These are phyloP conservation scores for Auanema freiburgensis DNA, from an alignment of 2,888 invertebrate species.

Conservation along the genomic window DNA sequence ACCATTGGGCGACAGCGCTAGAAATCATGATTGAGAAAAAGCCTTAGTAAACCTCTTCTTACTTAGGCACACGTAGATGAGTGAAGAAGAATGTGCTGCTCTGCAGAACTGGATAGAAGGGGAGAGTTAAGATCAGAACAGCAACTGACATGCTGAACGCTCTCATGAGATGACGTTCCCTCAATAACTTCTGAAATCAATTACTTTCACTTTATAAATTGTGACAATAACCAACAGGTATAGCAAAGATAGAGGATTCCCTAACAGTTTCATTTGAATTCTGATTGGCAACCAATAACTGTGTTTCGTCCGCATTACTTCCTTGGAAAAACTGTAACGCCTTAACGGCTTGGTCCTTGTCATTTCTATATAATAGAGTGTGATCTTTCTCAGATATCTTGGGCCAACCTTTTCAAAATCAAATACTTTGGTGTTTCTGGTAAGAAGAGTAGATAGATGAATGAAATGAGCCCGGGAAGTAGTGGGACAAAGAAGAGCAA, in stretches of 20 bases:
- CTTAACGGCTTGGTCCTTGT: conserved; percentile 35
- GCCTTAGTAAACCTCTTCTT: conserved; percentile 10
- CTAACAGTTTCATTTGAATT: conserved; percentile 20
- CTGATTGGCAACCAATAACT: conserved; percentile 11
- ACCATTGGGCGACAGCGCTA: conserved; percentile 29
- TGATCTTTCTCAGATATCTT: neutral
- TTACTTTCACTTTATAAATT: no score
- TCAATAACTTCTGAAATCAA: conserved; percentile 30
- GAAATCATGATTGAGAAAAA: neutral
- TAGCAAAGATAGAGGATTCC: conserved; percentile 4
- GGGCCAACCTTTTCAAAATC: conserved; percentile 36
- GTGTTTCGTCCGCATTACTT: conserved; percentile 18
- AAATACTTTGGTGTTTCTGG: conserved; percentile 61
- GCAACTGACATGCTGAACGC: conserved; percentile 51
- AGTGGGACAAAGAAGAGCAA: conserved; percentile 55
- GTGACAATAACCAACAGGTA: neutral
- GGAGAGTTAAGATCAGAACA: conserved; percentile 49
- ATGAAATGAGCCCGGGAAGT: conserved; percentile 50
- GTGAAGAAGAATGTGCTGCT: conserved; percentile 53
- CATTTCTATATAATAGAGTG: conserved; percentile 23
- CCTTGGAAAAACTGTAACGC: conserved; percentile 53
- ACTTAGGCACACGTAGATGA: conserved; percentile 39
- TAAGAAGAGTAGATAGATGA: conserved; percentile 45
- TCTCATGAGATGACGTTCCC: conserved; percentile 42
- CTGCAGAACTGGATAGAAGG: conserved; percentile 60